A percentile compares a stretch with the other conserved stretches of the same genome.
Evolutionary conservation across 2,888 invertebrate genomes (phyloP).

Genomic region (Thumatha senex): DNA sequence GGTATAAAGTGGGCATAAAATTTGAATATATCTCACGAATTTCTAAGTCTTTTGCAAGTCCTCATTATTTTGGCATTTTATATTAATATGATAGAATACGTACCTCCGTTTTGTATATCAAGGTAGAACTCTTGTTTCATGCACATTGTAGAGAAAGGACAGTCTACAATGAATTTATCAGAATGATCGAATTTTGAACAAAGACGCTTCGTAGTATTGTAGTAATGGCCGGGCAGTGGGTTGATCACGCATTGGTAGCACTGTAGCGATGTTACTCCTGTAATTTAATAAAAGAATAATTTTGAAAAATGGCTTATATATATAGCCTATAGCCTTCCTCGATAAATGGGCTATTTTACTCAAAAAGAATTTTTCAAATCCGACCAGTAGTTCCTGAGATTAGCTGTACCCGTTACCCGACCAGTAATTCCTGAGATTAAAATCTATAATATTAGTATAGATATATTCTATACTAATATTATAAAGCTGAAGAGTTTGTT

Average conservation of each 20-base stretch:
- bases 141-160: conserved; percentile 93
- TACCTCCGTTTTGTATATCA: conserved; percentile 87
- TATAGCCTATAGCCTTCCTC: too few species aligned
- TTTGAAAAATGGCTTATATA: not conserved
- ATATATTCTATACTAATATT: too few species aligned
- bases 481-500: too few species aligned
- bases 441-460: too few species aligned
- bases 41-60: too few species aligned
- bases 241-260: conserved; percentile 90
- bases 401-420: too few species aligned
- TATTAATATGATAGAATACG: conserved; percentile 51
- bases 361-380: too few species aligned
- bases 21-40: not conserved
- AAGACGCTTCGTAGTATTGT: conserved; percentile 85
- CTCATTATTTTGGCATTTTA: too few species aligned
- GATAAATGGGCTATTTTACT: too few species aligned
- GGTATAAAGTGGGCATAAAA: not conserved
- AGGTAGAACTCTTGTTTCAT: conserved; percentile 88
- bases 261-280: conserved; percentile 80
- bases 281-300: conserved; percentile 22
- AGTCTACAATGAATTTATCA: conserved; percentile 87
- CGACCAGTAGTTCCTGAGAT: too few species aligned
- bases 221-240: conserved; percentile 81
- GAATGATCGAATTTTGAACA: conserved; percentile 91
- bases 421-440: too few species aligned